These are phyloP conservation scores for Apodemus agrarius DNA, from an alignment of 2,797 vertebrate genomes.

Conservation along the genomic window DNA sequence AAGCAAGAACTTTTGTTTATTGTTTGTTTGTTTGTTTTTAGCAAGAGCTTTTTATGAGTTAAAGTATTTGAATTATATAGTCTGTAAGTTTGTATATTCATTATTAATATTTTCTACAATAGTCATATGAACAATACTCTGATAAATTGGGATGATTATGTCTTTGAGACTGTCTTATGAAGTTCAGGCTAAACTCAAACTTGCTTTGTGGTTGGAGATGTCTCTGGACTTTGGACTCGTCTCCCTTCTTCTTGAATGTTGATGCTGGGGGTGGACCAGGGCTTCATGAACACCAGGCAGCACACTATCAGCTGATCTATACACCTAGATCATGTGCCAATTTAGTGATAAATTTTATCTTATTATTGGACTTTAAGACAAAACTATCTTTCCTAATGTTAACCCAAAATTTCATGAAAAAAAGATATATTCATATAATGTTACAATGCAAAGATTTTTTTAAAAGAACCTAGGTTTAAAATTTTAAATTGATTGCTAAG, in stretches of 20 bases:
- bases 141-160: background rate
- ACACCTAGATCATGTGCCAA: background rate
- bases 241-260: background rate
- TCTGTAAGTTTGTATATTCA: background rate
- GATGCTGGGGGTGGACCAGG: background rate
- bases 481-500: constrained; percentile 23
- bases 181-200: background rate
- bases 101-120: background rate
- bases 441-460: background rate
- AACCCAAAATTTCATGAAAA: constrained; percentile 3
- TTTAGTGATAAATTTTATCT: no score
- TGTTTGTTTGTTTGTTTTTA: background rate
- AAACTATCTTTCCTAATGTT: no score
- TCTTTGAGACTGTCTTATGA: background rate
- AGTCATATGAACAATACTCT: background rate
- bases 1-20: background rate
- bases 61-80: background rate
- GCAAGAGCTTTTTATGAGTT: background rate
- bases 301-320: background rate
- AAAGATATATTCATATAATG: background rate
- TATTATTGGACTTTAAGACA: no score
- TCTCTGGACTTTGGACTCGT: background rate
- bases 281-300: background rate
- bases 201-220: background rate
- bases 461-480: constrained; percentile 27